phyloP scores from a whole-genome alignment of 2,888 invertebrate species.

The Vesta saturnalis region DNA sequence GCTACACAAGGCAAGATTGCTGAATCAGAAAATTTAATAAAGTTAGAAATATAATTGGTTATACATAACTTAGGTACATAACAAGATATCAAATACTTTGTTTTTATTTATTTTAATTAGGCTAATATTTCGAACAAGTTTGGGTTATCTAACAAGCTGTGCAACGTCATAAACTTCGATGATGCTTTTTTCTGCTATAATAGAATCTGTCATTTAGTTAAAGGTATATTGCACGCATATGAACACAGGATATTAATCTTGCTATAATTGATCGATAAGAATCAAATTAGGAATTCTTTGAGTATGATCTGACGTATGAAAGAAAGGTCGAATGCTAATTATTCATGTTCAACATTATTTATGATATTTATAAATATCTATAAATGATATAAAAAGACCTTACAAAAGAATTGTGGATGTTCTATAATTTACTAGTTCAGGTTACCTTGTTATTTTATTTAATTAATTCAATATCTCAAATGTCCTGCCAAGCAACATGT shows the following conservation, averaged over 20 bases:
- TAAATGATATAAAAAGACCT: too few species aligned
- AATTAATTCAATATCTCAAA: too few species aligned
- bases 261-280: slow-evolving; percentile 1
- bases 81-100: background rate
- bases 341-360: too few species aligned
- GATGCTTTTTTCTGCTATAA: background rate
- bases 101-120: background rate
- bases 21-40: background rate
- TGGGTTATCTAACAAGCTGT: background rate
- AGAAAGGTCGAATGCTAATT: too few species aligned
- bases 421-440: too few species aligned
- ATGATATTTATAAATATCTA: too few species aligned
- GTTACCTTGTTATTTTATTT: too few species aligned
- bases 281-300: background rate
- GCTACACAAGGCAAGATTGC: background rate
- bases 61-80: background rate
- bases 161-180: background rate
- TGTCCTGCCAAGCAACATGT: too few species aligned
- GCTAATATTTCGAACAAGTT: slow-evolving; percentile 3
- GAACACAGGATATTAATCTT: slow-evolving; percentile 1
- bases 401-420: too few species aligned
- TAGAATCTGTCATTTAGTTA: background rate
- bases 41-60: slow-evolving; percentile 3
- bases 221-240: background rate
- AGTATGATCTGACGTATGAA: too few species aligned